Evolutionary conservation across 1,140 invertebrate species (phyloP), one percentile per base, ranked within the genome.

Genomic region (Temnothorax longispinosus): DNA sequence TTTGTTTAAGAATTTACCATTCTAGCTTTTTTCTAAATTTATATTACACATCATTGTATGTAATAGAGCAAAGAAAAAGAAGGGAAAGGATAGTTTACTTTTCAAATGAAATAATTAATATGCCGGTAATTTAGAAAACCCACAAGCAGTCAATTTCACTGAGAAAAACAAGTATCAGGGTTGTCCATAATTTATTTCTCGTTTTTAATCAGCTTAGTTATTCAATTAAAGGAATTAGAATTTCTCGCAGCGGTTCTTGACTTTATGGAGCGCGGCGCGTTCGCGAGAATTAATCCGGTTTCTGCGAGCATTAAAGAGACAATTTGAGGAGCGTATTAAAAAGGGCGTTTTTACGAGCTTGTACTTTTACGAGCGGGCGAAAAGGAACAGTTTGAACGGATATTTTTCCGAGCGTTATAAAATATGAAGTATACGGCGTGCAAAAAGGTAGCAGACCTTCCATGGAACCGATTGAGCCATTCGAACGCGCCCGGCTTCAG

Each of bases 211-310:
- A 50, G 27, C 7, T 27, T 27, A 47, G 80, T 84, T 84, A 74
- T 84, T 75, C 54, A 75, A 84, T 85, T 85, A 85, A 65, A 78
- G 38, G 50, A 78, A 85, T 76, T 85, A 78, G 44, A 85, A 85
- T 52, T 71, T 41, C 60, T 52, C 74, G 21, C 44, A 18, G 21
- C 71, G 47, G 50, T 54, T 44, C 6, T 32, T 32, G 74, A 65
- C 65, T 78, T 85, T 21, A 54, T 41, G n/a, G 38, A 50, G 35
- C n/a, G 47, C 35, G 56, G 54, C 32, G 60, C 65, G 10, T 50
- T 52, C 10, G 58, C 38, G 62, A 50, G 27, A 71, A 60, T 62
- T 41, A 67, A 80, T 89, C 21, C 44, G 50, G 21, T 54, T 27
- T 27, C 35, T 21, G 21, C 10, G 54, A 56, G 11, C 56, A 10